Base-by-base conservation (phyloP, 1,140 invertebrate species). In the Leptestheria dahalacensis region DNA sequence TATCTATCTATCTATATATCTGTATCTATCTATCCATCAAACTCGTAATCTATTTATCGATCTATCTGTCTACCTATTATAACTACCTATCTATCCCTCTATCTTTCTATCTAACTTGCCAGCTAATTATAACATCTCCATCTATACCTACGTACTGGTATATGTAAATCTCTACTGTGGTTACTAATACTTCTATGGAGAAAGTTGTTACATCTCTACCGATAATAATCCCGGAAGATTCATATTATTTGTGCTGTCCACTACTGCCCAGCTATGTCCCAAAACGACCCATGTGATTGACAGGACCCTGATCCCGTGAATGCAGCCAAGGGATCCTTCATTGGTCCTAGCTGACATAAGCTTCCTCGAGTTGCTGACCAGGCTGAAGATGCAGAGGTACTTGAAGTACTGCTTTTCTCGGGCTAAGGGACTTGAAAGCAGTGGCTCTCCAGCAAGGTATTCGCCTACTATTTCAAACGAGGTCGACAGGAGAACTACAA, bases 281-380 rank as follows among this genome's bases (percentile, higher is more conserved):
- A 93, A 78, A 49, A 96, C 88, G 1, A 95, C 87, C 91, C 91
- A 94, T 9, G 82, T 81, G 87, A 93, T 92, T 64, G 87, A 90
- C 48, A 93, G 78, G 0, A 86, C 83, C 2, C 86, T 76, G 0
- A 92, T 72, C 0, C 88, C 88, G 64, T 91, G 87, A 29, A 91
- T 79, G 3, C 82, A 84, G 51, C 85, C 80, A 57, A 91, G 84
- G 0, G 85, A 88, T 66, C 89, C 87, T 3, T 80, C 77, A 3
- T 85, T 28, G 18, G 65, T 57, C 10, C 63, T 63, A 2, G 68
- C 68, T 24, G 63, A 65, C 47, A 72, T 53, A 3, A 72, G 54
- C 61, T 73, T 73, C 48, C 26, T 52, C 48, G 33, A 60, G 3
- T 25, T 21, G 48, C 15, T 52, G 21, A 49, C 12, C 4, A 24